Percentiles rank a stretch among this genome's conserved stretches.
These are phyloP conservation scores for Calypte anna DNA, from an alignment of 2,113 vertebrate species.

Conservation along the genomic window DNA sequence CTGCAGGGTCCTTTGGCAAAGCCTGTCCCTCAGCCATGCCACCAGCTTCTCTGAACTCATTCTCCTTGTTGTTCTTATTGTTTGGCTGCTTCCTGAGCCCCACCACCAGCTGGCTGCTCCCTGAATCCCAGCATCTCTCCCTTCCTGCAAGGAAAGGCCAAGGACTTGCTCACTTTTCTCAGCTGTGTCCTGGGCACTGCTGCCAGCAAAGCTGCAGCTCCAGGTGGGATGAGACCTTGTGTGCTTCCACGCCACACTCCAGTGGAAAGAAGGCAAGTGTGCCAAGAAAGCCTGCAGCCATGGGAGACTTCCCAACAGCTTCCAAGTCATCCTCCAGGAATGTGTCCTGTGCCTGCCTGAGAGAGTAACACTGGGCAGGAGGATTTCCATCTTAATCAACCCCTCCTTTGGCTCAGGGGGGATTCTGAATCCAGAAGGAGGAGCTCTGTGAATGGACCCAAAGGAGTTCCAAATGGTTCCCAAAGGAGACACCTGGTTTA, in stretches of 20 bases:
- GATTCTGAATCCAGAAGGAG: not conserved
- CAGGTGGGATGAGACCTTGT: not conserved
- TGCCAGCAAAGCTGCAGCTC: not conserved
- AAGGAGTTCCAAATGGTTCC: not conserved
- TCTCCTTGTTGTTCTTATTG: slow-evolving; percentile 79
- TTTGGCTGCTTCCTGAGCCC: slow-evolving; percentile 74
- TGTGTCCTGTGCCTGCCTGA: not conserved
- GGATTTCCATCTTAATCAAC: not conserved
- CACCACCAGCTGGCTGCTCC: slow-evolving; percentile 35
- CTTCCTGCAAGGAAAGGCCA: slow-evolving; percentile 66
- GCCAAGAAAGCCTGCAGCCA: not conserved
- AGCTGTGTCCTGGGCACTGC: not conserved
- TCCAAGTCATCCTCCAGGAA: slow-evolving; percentile 8
- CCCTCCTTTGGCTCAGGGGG: not conserved
- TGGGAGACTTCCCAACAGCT: not conserved
- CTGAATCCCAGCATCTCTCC: slow-evolving; percentile 32
- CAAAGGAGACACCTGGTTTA: not conserved
- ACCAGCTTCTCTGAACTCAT: slow-evolving; percentile 68
- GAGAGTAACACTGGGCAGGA: not conserved
- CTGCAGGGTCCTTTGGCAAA: slow-evolving; percentile 35
- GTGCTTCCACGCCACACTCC: not conserved
- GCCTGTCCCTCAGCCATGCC: slow-evolving; percentile 64
- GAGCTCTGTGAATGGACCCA: not conserved
- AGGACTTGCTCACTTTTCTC: not conserved
- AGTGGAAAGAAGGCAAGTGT: not conserved